phyloP scores from a whole-genome alignment of 30 jellyfish, hydroid and myxozoan genomes.

The Phacellophora camtschatica region DNA sequence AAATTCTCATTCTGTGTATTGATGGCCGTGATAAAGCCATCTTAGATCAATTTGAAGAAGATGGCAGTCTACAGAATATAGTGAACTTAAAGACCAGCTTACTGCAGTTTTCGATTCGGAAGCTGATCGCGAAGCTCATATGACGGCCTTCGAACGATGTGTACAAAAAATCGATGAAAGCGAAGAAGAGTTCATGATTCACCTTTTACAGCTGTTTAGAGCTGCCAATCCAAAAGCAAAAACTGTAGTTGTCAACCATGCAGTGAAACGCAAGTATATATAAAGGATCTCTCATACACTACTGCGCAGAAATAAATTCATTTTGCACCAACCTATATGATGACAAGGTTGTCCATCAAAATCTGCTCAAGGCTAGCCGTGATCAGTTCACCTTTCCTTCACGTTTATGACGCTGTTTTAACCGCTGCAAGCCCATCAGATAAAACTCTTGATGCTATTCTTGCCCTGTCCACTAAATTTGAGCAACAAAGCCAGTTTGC shows the following conservation, averaged over 20 bases:
- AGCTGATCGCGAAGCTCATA: slow-evolving; percentile 33
- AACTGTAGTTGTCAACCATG: neutral
- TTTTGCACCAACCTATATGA: slow-evolving; percentile 18
- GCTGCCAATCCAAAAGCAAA: slow-evolving; percentile 13
- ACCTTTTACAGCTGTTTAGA: neutral
- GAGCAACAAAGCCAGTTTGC: slow-evolving; percentile 14
- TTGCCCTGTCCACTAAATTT: slow-evolving; percentile 7
- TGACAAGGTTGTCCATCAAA: neutral
- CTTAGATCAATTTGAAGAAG: slow-evolving; percentile 25
- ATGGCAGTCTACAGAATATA: slow-evolving; percentile 11
- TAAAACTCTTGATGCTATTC: neutral
- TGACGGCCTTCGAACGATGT: slow-evolving; percentile 9
- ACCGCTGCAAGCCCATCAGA: neutral
- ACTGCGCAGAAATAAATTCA: slow-evolving; percentile 5
- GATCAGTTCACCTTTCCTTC: slow-evolving; percentile 3
- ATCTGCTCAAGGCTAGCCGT: slow-evolving; percentile 24
- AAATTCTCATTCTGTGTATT: slow-evolving; percentile 19
- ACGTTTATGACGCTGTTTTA: neutral
- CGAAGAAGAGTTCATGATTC: slow-evolving; percentile 35
- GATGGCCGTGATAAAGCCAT: slow-evolving; percentile 35
- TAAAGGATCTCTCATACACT: neutral
- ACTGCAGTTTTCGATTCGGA: slow-evolving; percentile 5
- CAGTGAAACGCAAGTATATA: neutral
- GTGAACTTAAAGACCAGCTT: slow-evolving; percentile 23
- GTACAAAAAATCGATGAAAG: slow-evolving; percentile 23